phyloP scores from a whole-genome alignment of 2,888 invertebrate genomes.

The Chaitophorus viminalis region DNA sequence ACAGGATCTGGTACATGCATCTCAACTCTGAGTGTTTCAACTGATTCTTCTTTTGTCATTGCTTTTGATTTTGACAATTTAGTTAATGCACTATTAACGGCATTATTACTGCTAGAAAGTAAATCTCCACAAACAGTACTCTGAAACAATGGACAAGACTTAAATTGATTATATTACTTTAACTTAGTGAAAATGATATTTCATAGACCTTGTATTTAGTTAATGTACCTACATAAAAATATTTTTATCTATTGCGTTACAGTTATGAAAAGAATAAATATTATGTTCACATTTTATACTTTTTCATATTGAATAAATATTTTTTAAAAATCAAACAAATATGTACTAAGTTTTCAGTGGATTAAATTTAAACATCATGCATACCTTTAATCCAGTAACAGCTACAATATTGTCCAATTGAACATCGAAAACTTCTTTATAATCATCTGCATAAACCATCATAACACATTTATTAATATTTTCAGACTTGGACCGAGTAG shows the following conservation, averaged over 20 bases:
- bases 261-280: neutral
- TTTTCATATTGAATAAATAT: too few relatives aligned
- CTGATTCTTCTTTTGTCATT: slow-evolving; percentile 66
- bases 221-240: neutral
- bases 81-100: slow-evolving; percentile 73
- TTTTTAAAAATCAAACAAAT: too few relatives aligned
- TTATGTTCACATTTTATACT: neutral
- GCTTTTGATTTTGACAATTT: slow-evolving; percentile 67
- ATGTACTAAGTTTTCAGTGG: too few relatives aligned
- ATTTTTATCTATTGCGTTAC: neutral
- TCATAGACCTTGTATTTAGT: neutral
- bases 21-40: slow-evolving; percentile 70
- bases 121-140: slow-evolving; percentile 77
- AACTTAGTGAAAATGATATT: neutral
- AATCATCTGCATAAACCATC: slow-evolving; percentile 89
- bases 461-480: slow-evolving; percentile 74
- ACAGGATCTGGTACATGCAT: slow-evolving; percentile 90
- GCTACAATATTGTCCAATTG: slow-evolving; percentile 88
- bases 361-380: neutral
- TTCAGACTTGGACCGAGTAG: slow-evolving; percentile 75
- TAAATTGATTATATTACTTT: neutral
- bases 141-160: slow-evolving; percentile 66
- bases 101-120: slow-evolving; percentile 73
- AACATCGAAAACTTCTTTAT: slow-evolving; percentile 76
- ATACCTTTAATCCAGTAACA: slow-evolving; percentile 84